A percentile compares a stretch with the other conserved stretches of the same genome.
These are phyloP conservation scores for Pogonognathellus flavescens DNA, from an alignment of 1,140 invertebrate species.

Conservation along the genomic window DNA sequence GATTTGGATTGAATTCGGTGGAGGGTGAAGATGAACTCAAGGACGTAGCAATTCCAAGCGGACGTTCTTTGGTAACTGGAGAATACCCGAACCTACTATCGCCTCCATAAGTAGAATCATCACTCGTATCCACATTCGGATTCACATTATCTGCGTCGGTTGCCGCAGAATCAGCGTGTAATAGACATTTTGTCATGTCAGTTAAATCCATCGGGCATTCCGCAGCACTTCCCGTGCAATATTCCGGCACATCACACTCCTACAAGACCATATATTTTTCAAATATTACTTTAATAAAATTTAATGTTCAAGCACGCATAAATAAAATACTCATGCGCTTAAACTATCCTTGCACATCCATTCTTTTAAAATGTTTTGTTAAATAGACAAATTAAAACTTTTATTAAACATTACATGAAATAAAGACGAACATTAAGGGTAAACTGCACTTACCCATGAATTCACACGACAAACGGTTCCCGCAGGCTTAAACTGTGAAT, in stretches of 20 bases:
- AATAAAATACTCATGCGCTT: too few species aligned
- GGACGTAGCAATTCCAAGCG: background rate
- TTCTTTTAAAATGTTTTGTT: too few species aligned
- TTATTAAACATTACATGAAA: too few species aligned
- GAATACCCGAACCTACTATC: conserved; percentile 25
- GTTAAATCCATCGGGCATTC: conserved; percentile 83
- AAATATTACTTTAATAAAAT: too few species aligned
- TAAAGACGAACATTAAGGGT: too few species aligned
- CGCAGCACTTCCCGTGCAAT: conserved; percentile 80
- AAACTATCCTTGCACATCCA: too few species aligned
- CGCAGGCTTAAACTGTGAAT: conserved; percentile 67
- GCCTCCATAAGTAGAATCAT: background rate
- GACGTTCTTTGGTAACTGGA: background rate
- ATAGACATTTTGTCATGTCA: conserved; percentile 75
- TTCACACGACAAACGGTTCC: conserved; percentile 84
- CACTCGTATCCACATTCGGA: background rate
- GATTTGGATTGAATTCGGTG: conserved; percentile 25
- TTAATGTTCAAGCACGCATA: too few species aligned
- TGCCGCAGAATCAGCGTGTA: background rate
- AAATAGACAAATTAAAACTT: too few species aligned
- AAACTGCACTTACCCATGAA: too few species aligned
- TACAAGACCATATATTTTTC: conserved; percentile 75
- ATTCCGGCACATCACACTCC: conserved; percentile 95
- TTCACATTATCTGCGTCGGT: background rate
- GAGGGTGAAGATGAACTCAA: conserved; percentile 6